Evolutionary conservation across 2,888 invertebrate species (phyloP).

Genomic region (Acronicta psi): DNA sequence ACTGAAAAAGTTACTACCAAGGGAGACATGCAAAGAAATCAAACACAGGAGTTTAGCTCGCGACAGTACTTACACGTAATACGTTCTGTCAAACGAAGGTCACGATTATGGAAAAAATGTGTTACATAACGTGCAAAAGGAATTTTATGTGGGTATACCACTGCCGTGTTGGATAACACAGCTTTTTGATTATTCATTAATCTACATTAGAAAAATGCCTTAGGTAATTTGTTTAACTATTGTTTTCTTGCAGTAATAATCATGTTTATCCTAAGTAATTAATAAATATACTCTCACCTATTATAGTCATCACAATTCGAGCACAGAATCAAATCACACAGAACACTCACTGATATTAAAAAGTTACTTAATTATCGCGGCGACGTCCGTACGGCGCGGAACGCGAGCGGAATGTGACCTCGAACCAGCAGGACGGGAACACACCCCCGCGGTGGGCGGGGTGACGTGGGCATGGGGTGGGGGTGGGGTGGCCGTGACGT

Average conservation of each 20-base stretch:
- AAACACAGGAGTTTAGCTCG: slow-evolving; percentile 40
- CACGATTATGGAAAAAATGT: slow-evolving; percentile 58
- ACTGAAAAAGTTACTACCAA: slow-evolving; percentile 36
- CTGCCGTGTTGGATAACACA: slow-evolving; percentile 29
- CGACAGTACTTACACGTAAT: slow-evolving; percentile 40
- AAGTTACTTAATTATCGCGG: slow-evolving; percentile 52
- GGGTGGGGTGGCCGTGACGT: slow-evolving; percentile 78
- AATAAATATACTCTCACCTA: slow-evolving; percentile 69
- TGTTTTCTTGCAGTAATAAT: too few relatives aligned
- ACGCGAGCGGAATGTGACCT: slow-evolving; percentile 81
- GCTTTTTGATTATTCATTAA: slow-evolving; percentile 12
- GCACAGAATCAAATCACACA: slow-evolving; percentile 54
- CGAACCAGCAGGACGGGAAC: slow-evolving; percentile 73
- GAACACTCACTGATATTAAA: slow-evolving; percentile 52
- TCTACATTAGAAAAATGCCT: slow-evolving; percentile 9
- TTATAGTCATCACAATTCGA: slow-evolving; percentile 74
- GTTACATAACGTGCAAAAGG: slow-evolving; percentile 62
- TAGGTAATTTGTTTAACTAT: slow-evolving; percentile 2
- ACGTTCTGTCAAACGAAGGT: slow-evolving; percentile 59
- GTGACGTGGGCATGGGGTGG: slow-evolving; percentile 68
- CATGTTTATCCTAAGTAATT: too few relatives aligned
- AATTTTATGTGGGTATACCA: slow-evolving; percentile 28
- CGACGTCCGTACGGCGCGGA: slow-evolving; percentile 72
- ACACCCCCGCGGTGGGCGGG: slow-evolving; percentile 77
- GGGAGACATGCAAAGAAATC: slow-evolving; percentile 53